phyloP scores from a whole-genome alignment of 2,888 invertebrate species.

The Xanthorhoe designata region DNA sequence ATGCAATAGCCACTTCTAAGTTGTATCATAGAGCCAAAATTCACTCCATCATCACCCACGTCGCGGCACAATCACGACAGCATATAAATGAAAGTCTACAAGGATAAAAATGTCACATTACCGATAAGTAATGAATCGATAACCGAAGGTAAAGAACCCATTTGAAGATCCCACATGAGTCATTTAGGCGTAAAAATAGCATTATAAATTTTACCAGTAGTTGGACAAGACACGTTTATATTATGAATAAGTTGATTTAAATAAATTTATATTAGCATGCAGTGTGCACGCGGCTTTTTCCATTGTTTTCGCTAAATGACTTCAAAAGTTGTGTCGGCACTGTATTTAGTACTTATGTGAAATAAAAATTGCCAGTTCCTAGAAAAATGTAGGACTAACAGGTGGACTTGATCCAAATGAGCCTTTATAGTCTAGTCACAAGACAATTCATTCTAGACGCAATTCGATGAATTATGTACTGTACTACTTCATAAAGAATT shows the following conservation, averaged over 20 bases:
- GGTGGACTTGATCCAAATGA: constrained; percentile 50
- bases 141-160: constrained; percentile 65
- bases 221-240: constrained; percentile 73
- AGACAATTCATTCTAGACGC: constrained; percentile 15
- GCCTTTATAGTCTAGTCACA: constrained; percentile 32
- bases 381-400: constrained; percentile 64
- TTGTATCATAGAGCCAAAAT: neutral
- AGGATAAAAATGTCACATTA: constrained; percentile 44
- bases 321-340: constrained; percentile 80
- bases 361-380: constrained; percentile 72
- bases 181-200: constrained; percentile 81
- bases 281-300: constrained; percentile 70
- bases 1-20: neutral
- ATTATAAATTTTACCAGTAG: constrained; percentile 78
- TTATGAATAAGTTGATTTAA: constrained; percentile 83
- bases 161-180: constrained; percentile 74
- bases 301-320: constrained; percentile 85
- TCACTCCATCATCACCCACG: constrained; percentile 31
- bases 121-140: constrained; percentile 60
- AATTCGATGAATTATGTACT: constrained; percentile 6
- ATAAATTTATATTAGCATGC: constrained; percentile 80
- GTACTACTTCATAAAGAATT: neutral
- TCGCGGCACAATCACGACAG: constrained; percentile 22
- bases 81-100: constrained; percentile 32
- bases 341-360: constrained; percentile 78